Base-by-base conservation (phyloP, 2,888 invertebrate species). In the Odontothrips loti region DNA sequence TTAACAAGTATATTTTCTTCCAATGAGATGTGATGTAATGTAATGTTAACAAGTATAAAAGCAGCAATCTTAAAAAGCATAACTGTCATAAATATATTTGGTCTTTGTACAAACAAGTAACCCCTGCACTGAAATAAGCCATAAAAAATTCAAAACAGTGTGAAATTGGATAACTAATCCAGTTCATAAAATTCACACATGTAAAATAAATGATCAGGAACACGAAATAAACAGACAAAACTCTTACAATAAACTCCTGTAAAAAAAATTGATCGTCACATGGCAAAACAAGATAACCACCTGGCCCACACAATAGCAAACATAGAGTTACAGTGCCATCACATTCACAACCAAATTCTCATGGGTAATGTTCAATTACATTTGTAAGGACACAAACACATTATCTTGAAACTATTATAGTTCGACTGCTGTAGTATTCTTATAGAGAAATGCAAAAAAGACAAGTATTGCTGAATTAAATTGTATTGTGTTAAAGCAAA, bases 61-160 rank as follows among this genome's bases (percentile, higher is more conserved):
- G 23, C 68, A 27, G 68, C 27, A 75, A 75, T 23, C 68, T 27
- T 75, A 10, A 75, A 27, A 12, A 75, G 68, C 27, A 27, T 75
- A 75, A 75, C 68, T 75, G 68, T 75, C 68, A 75, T 75, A 75
- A 75, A 75, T 75, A 75, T 75, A 75, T 75, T 75, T 75, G 68
- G 68, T 75, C 68, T 75, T 75, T 75, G 23, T 75, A 75, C 68
- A 75, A 75, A 75, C 68, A 27, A 75, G 23, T 27, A 75, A 75
- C 68, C 23, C 27, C 68, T 27, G 68, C 68, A 75, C 27, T 75
- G 23, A 75, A 75, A 3, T 75, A 23, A 75, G n/a, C 68, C 23
- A 75, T 75, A 23, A 75, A 27, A 27, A 58, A 20, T 58, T 58
- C 17, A 58, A 58, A 58, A 17, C 58, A 58, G 58, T 58, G 17